Evolutionary conservation across 2,797 vertebrate genomes (phyloP), one percentile per base, ranked within the genome.

Genomic region (Menidia menidia): DNA sequence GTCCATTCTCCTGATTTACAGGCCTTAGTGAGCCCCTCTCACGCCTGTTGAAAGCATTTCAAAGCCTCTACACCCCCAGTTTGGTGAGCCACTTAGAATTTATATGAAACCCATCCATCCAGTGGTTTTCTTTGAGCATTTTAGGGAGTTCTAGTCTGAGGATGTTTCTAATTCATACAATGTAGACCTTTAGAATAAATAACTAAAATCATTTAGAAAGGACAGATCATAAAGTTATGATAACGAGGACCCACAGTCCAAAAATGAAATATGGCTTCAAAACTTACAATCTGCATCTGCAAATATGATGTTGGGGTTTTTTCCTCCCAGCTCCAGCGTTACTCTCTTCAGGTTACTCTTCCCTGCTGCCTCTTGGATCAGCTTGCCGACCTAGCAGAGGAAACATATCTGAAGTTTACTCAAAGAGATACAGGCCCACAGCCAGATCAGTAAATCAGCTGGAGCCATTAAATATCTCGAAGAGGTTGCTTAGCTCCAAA

Each of bases 291-390:
- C 98, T 48, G 98, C 97, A 94, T 99, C 98, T 91, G 98, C 97
- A 84, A 99, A 99, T 93, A 99, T 97, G 88, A 99, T 98, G 92
- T 99, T 99, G 81, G 98, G 98, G 89, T 96, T 99, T 93, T 99
- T 99, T 74, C 98, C 98, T 90, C 98, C 98, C 71, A 99, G 94
- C 90, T 99, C 98, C 92, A 99, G 95, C 13, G 97, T 99, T 78
- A 99, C 96, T 95, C 97, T 95, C 94, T 99, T 99, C 94, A 99
- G 92, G 92, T 99, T 99, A 90, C 96, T 99, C 92, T 95, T 97
- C 90, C 98, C 98, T 88, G 98, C 96, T 90, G 97, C 97, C 95
- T 99, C 97, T 94, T 99, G 98, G 93, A 99, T 98, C 92, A 98
- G 93, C 87, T 98, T 99, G 80, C 98, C 98, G 80, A 99, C 96